Percentiles rank a stretch among this genome's conserved stretches.
These are phyloP conservation scores for Amphimedon queenslandica DNA, from an alignment of 37 sponge, comb jelly and placozoan genomes.

Conservation along the genomic window DNA sequence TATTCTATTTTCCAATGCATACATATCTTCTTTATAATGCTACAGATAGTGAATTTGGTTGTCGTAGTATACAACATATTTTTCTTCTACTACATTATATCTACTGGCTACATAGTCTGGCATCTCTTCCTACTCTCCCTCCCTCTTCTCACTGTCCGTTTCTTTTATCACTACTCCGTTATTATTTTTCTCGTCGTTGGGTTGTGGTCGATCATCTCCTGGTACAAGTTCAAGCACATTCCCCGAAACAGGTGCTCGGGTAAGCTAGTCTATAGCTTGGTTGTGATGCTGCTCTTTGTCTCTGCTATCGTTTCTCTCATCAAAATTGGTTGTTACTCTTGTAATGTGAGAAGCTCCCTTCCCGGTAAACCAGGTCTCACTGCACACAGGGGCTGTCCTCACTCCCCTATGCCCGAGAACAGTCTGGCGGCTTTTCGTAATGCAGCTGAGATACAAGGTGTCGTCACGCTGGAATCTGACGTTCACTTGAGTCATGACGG, in stretches of 20 bases:
- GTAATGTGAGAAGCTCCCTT: neutral
- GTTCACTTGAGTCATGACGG: slow-evolving; percentile 51
- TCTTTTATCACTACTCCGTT: neutral
- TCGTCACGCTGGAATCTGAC: slow-evolving; percentile 46
- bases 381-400: slow-evolving; percentile 53
- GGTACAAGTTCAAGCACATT: neutral
- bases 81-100: too few species aligned
- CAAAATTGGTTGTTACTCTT: slow-evolving; percentile 16
- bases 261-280: neutral
- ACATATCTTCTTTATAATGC: too few species aligned
- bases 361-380: slow-evolving; percentile 34
- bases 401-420: slow-evolving; percentile 40
- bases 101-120: too few species aligned
- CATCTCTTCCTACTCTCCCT: neutral
- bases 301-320: neutral
- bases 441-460: neutral
- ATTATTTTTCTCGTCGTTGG: neutral
- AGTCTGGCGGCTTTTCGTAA: slow-evolving; percentile 24
- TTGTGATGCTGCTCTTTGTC: neutral
- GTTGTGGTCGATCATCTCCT: neutral
- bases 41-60: too few species aligned
- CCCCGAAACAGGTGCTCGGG: neutral
- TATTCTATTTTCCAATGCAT: too few species aligned
- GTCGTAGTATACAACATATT: too few species aligned
- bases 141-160: neutral